Evolutionary conservation across 1,140 invertebrate species (phyloP), one percentile per base, ranked within the genome.

Genomic region (Habropoda laboriosa): DNA sequence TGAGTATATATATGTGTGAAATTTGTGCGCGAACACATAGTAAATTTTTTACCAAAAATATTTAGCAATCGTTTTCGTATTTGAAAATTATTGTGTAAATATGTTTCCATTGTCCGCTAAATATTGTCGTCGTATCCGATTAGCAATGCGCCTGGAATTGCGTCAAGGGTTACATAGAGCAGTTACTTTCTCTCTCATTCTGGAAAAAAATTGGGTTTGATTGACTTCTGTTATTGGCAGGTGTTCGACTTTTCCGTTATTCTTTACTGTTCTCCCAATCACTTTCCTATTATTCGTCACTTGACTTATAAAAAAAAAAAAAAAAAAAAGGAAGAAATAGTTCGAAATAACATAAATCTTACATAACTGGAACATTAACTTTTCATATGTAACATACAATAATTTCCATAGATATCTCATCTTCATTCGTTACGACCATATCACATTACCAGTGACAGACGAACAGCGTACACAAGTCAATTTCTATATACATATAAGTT

Each of bases 141-240:
- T 16, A 40, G 38, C 30, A 40, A 24, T 32, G 38, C 30, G 45
- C 21, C 24, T 82, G 84, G 84, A 86, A 86, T 86, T 86, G 84
- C 83, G 84, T 86, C 71, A 85, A 81, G 64, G 84, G 49, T 67
- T 51, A 55, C 10, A 27, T 24, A 76, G 32, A 67, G 47, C 55
- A 79, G 32, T 79, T 82, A 75, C 58, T 82, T 85, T 86, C 75
- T 86, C 71, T 85, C 83, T 86, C 75, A 53, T 79, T 80, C 55
- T 80, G 21, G n/a, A 58, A 27, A 38, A 67, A 51, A 47, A 84
- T 76, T 51, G 42, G 38, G 38, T 27, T 27, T 27, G 79, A 63
- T 42, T 47, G 21, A 68, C 35, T 47, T 16, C 12, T 27, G 13
- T 60, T 40, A 61, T 86, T 85, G 82, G 74, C 82, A 78, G 45